phyloP scores from a whole-genome alignment of 2,113 vertebrate genomes.

The Anolis carolinensis region DNA sequence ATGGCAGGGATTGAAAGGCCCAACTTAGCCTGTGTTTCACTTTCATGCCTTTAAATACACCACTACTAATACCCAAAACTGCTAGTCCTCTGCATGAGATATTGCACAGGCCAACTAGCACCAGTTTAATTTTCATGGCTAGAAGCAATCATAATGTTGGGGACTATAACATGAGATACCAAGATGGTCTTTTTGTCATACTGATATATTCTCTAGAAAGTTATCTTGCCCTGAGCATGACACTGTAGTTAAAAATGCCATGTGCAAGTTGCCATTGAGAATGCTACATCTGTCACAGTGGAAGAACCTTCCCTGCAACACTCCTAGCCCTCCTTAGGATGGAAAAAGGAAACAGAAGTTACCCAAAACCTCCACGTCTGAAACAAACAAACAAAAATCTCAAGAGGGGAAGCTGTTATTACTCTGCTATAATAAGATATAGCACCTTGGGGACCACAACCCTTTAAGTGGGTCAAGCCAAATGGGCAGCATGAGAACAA shows the following conservation, averaged over 20 bases:
- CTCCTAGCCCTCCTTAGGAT: background rate
- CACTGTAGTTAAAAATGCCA: background rate
- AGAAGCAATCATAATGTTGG: background rate
- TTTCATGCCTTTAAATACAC: background rate
- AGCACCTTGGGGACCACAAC: background rate
- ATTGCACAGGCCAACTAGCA: background rate
- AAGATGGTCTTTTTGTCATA: background rate
- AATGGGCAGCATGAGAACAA: background rate
- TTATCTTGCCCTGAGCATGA: background rate
- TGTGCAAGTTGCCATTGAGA: background rate
- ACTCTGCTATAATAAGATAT: background rate
- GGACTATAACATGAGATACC: background rate
- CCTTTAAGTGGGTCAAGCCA: background rate
- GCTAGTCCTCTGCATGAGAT: background rate
- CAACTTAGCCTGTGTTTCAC: background rate
- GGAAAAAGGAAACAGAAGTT: background rate
- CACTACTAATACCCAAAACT: background rate
- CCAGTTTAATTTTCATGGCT: background rate
- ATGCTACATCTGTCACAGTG: background rate
- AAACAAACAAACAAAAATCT: background rate
- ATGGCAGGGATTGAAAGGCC: background rate
- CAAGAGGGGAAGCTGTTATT: background rate
- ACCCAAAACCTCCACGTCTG: background rate
- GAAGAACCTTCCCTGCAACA: background rate
- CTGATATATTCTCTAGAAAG: background rate